Evolutionary conservation across 1,140 invertebrate genomes (phyloP).

Genomic region (Drosophila lacteicornis): DNA sequence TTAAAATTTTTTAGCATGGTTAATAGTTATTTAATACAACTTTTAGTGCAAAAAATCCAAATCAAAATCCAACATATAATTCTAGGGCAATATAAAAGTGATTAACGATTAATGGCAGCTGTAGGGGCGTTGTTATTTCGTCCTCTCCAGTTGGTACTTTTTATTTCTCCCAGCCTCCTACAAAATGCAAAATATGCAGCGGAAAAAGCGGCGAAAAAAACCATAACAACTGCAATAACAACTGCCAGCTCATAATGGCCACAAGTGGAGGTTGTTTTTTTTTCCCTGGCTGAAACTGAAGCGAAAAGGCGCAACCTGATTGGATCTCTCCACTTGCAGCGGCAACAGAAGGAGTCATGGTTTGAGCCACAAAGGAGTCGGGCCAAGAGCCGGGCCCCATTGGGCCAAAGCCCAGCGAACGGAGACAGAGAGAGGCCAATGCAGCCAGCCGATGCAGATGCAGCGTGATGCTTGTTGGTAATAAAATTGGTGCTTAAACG

Average conservation of each 20-base stretch:
- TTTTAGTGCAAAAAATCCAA: neutral
- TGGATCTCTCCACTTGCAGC: slow-evolving; percentile 78
- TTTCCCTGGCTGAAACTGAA: slow-evolving; percentile 51
- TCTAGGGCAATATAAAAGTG: slow-evolving; percentile 44
- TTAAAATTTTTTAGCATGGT: too few relatives aligned
- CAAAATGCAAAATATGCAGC: slow-evolving; percentile 74
- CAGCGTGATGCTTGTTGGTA: slow-evolving; percentile 82
- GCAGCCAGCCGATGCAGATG: slow-evolving; percentile 70
- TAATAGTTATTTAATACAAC: too few relatives aligned
- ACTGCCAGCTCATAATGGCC: slow-evolving; percentile 71
- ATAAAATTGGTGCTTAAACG: slow-evolving; percentile 85
- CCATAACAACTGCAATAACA: slow-evolving; percentile 56
- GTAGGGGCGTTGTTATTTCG: slow-evolving; percentile 67
- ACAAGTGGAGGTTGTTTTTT: slow-evolving; percentile 63
- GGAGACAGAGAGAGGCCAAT: slow-evolving; percentile 50
- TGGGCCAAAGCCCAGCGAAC: slow-evolving; percentile 19
- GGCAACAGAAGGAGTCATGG: slow-evolving; percentile 41
- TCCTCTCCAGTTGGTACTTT: slow-evolving; percentile 18
- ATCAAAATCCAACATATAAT: slow-evolving; percentile 19
- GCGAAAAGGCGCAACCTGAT: slow-evolving; percentile 77
- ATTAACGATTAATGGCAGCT: slow-evolving; percentile 82
- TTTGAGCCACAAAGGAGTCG: slow-evolving; percentile 35
- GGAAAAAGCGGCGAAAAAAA: slow-evolving; percentile 50
- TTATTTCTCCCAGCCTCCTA: slow-evolving; percentile 62
- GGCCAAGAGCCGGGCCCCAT: slow-evolving; percentile 41